Evolutionary conservation across 2,888 invertebrate species (phyloP).

Genomic region (Cryptocephalus moraei): DNA sequence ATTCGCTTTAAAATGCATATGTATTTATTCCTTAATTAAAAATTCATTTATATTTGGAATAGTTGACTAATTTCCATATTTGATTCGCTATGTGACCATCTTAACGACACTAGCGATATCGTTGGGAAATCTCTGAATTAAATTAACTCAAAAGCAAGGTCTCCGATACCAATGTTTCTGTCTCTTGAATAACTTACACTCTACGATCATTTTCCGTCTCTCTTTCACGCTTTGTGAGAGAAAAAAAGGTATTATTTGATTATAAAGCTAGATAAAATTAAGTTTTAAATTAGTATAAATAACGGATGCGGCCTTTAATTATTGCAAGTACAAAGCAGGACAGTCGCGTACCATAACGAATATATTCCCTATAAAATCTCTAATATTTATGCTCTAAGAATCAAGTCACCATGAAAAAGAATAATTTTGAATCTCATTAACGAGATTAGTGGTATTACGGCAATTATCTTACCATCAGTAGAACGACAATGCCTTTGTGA

Average conservation of each 20-base stretch:
- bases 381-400: constrained; percentile 28
- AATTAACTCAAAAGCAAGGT: constrained; percentile 32
- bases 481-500: constrained; percentile 6
- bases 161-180: constrained; percentile 25
- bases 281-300: constrained; percentile 28
- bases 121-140: constrained; percentile 32
- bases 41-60: constrained; percentile 30
- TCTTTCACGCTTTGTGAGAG: constrained; percentile 12
- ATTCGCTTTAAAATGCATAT: constrained; percentile 31
- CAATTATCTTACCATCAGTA: constrained; percentile 8
- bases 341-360: constrained; percentile 32
- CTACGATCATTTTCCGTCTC: constrained; percentile 19
- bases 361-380: constrained; percentile 33
- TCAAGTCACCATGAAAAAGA: constrained; percentile 28
- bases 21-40: constrained; percentile 32
- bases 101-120: constrained; percentile 33
- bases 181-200: constrained; percentile 25
- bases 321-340: constrained; percentile 31
- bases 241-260: constrained; percentile 12
- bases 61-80: constrained; percentile 34
- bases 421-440: constrained; percentile 25
- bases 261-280: constrained; percentile 17
- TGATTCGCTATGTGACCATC: constrained; percentile 33
- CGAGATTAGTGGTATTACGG: constrained; percentile 16
- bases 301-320: constrained; percentile 33